Percentiles rank a stretch among this genome's conserved stretches.
These are phyloP conservation scores for Nemurella pictetii DNA, from an alignment of 2,888 invertebrate genomes.

Conservation along the genomic window DNA sequence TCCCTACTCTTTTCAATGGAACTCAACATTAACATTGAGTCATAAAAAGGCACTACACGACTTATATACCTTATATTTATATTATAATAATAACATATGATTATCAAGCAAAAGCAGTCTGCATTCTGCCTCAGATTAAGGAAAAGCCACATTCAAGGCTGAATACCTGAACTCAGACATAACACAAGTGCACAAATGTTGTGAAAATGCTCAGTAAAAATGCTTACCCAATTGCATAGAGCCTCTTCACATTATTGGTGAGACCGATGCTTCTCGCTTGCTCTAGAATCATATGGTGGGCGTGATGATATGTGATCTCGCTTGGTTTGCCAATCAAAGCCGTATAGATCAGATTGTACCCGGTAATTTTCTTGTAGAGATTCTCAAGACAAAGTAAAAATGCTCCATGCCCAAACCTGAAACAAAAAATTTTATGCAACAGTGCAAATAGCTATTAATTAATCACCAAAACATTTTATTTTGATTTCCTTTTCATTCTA, in stretches of 20 bases:
- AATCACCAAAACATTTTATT: neutral
- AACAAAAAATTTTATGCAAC: conserved; percentile 39
- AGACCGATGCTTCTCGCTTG: conserved; percentile 59
- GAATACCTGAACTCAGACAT: too few relatives aligned
- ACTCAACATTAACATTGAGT: too few relatives aligned
- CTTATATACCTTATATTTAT: too few relatives aligned
- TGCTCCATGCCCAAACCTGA: conserved; percentile 65
- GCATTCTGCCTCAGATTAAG: too few relatives aligned
- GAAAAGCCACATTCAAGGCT: too few relatives aligned
- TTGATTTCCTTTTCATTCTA: too few relatives aligned
- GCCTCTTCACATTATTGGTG: conserved; percentile 54
- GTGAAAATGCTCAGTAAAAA: too few relatives aligned
- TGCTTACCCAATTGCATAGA: conserved; percentile 67
- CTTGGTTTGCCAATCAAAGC: conserved; percentile 67
- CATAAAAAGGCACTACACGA: too few relatives aligned
- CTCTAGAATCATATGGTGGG: conserved; percentile 59
- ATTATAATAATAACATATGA: too few relatives aligned
- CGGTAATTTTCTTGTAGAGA: conserved; percentile 64
- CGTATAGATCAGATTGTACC: conserved; percentile 61
- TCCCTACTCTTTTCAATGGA: too few relatives aligned
- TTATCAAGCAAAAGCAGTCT: too few relatives aligned
- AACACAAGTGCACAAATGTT: too few relatives aligned
- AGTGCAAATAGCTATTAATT: neutral
- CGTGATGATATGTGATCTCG: conserved; percentile 66
- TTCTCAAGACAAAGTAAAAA: conserved; percentile 65